Conservation (phyloP, 2,113 vertebrate genomes). For the Bettongia penicillata region DNA sequence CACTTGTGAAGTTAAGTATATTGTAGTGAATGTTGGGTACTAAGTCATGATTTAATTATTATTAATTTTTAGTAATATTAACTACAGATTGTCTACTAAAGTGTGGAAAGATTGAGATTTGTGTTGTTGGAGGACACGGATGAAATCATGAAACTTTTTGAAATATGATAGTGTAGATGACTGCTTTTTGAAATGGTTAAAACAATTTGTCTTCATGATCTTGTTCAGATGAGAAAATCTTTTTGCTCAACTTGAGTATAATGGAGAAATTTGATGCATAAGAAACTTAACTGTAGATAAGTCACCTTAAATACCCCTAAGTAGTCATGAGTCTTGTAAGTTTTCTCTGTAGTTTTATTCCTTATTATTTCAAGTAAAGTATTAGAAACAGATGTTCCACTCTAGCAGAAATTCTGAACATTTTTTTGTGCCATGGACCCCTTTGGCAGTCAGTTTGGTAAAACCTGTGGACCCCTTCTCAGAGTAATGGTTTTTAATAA, state of each 20-base stretch:
- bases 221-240: not conserved
- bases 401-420: not conserved
- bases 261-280: not conserved
- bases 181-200: not conserved
- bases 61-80: not conserved
- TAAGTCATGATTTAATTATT: not conserved
- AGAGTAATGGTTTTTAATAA: not conserved
- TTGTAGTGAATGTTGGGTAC: not conserved
- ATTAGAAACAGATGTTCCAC: not conserved
- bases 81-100: not conserved
- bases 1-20: not conserved
- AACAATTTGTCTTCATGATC: not conserved
- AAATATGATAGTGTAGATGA: not conserved
- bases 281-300: not conserved
- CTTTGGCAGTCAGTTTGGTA: too few relatives aligned
- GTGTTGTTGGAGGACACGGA: not conserved
- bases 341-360: not conserved
- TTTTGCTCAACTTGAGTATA: slow-evolving; percentile 23
- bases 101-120: not conserved
- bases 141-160: not conserved
- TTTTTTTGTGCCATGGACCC: too few relatives aligned
- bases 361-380: slow-evolving; percentile 22
- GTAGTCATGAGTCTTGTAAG: not conserved
- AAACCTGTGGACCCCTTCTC: not conserved
- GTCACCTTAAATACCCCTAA: not conserved